phyloP scores from a whole-genome alignment of 1,140 invertebrate species.

The Epicauta chinensis region DNA sequence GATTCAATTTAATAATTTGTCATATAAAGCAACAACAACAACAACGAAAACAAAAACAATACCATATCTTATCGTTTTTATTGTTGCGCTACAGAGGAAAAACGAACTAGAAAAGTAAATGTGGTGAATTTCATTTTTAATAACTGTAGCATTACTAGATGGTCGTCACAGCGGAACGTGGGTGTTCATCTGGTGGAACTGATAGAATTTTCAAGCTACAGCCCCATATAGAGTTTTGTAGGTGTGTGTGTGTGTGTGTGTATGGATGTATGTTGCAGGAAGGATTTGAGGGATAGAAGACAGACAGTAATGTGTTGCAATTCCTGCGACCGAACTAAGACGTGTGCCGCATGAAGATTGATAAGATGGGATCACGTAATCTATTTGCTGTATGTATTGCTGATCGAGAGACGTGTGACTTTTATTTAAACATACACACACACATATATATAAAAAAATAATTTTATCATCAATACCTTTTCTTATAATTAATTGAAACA shows the following conservation, averaged over 20 bases:
- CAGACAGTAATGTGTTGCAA: constrained; percentile 33
- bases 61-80: too few relatives aligned
- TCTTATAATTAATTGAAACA: background rate
- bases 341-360: constrained; percentile 35
- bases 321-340: constrained; percentile 32
- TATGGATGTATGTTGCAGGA: background rate
- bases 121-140: too few relatives aligned
- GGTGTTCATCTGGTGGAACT: constrained; percentile 27
- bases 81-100: too few relatives aligned
- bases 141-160: too few relatives aligned
- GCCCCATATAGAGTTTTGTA: too few relatives aligned
- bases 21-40: too few relatives aligned
- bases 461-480: too few relatives aligned
- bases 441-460: too few relatives aligned
- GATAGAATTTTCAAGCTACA: constrained; percentile 28
- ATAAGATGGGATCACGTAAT: constrained; percentile 39
- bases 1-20: too few relatives aligned
- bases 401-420: constrained; percentile 27
- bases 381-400: constrained; percentile 34
- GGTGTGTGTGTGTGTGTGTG: too few relatives aligned
- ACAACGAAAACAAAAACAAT: too few relatives aligned
- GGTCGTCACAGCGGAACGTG: constrained; percentile 2
- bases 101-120: too few relatives aligned
- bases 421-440: constrained; percentile 21
- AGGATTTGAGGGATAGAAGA: constrained; percentile 8